Base-by-base conservation (phyloP, 2,888 invertebrate species). In the Tetragonisca angustula region DNA sequence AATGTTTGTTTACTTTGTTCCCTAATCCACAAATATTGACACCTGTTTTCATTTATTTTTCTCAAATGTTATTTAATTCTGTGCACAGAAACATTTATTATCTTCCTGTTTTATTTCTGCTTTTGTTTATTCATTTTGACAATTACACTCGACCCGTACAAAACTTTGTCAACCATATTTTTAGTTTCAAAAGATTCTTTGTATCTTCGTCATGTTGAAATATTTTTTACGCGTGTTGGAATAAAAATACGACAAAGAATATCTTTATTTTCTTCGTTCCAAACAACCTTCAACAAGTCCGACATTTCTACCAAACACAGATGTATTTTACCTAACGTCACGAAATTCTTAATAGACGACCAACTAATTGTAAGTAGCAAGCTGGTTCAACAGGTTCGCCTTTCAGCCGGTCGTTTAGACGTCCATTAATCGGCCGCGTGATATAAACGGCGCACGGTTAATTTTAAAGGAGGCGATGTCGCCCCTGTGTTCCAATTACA, bases 381-480 rank as follows among this genome's bases (percentile, higher is more conserved):
- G 19, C 13, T 61, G 19, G 21, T 36, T 78, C 80, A 80, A 80
- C 81, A 72, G 81, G 72, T 79, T 67, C 32, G 61, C 65, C 79
- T 59, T 50, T 64, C 78, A 50, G 32, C 15, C 32, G 32, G 17
- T 69, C 65, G 24, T 72, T 61, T 72, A 54, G 17, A 9, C 70
- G 64, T 32, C 65, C 72, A 36, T 78, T 32, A 24, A 49, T 43
- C 49, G 17, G 19, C 43, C 70, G 17, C 70, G 36, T 78, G 79
- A 62, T 61, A 68, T 61, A 79, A 81, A 61, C 72, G 61, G 59
- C 50, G 54, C 32, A 32, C n/a, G 24, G 79, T 81, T 81, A 81
- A 81, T 81, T 79, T 81, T 72, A 68, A 79, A 79, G 72, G 43
- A 71, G 72, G n/a, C 19, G 78, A 70, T 50, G 21, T 19, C 24